Conservation (phyloP, 2,888 invertebrate species). For the Ectemnius lituratus region DNA sequence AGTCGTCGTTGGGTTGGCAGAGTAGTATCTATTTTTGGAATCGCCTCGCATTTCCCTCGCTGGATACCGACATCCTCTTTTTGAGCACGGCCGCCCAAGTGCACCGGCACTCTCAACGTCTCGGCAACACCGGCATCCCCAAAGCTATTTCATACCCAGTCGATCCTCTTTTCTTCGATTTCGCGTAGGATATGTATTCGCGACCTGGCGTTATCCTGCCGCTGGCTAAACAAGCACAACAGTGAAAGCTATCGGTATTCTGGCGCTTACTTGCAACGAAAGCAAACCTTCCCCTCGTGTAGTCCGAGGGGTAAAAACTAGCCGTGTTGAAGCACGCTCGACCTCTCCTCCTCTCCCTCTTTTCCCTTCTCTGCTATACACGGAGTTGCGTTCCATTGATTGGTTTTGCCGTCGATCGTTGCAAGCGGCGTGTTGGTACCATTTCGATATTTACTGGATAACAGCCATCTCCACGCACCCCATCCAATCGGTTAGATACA, state of each 20-base stretch:
- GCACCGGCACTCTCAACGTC: slow-evolving; percentile 35
- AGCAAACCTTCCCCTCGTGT: not conserved
- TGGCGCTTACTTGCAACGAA: not conserved
- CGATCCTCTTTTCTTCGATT: not conserved
- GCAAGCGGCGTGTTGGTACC: not conserved
- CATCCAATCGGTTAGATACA: slow-evolving; percentile 37
- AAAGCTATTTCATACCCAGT: not conserved
- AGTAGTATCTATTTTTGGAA: slow-evolving; percentile 49
- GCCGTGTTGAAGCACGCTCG: too few relatives aligned
- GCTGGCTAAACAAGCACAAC: too few relatives aligned
- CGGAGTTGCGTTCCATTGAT: not conserved
- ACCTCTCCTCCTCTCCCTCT: too few relatives aligned
- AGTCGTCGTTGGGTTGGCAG: slow-evolving; percentile 46
- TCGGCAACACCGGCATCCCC: slow-evolving; percentile 25
- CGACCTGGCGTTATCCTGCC: too few relatives aligned
- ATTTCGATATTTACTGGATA: slow-evolving; percentile 16
- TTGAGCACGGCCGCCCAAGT: slow-evolving; percentile 20
- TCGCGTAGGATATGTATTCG: not conserved
- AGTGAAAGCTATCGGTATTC: not conserved
- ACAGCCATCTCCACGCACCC: slow-evolving; percentile 24
- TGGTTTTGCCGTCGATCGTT: not conserved
- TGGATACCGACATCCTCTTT: slow-evolving; percentile 51
- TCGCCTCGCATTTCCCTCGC: slow-evolving; percentile 44
- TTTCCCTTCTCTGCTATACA: too few relatives aligned
- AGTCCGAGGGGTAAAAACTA: not conserved